Evolutionary conservation across 2,113 vertebrate genomes (phyloP).

Genomic region (Urocitellus parryii): DNA sequence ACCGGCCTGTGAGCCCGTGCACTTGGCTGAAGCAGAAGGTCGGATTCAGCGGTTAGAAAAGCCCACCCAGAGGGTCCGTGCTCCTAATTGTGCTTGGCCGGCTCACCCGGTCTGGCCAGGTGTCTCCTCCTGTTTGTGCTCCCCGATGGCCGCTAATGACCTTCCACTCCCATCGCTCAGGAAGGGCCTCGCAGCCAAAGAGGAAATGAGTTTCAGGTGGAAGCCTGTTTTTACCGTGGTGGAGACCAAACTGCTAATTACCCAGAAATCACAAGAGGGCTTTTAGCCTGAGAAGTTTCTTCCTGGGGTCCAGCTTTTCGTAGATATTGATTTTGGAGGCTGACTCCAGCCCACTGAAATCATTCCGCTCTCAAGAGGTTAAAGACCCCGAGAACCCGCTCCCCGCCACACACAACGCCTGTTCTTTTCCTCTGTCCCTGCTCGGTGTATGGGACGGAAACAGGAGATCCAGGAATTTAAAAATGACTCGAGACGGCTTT

Average conservation of each 20-base stretch:
- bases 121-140: not conserved
- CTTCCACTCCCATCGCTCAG: not conserved
- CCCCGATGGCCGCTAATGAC: not conserved
- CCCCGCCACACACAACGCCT: not conserved
- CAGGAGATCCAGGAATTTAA: not conserved
- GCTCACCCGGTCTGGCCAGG: not conserved
- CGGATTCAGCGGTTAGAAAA: not conserved
- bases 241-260: slow-evolving; percentile 38
- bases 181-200: not conserved
- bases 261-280: slow-evolving; percentile 39
- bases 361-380: not conserved
- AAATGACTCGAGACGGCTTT: not conserved
- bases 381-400: not conserved
- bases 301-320: slow-evolving; percentile 33
- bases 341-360: not conserved
- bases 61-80: accelerated
- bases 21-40: not conserved
- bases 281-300: slow-evolving; percentile 35
- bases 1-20: accelerated
- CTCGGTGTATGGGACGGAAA: not conserved
- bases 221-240: slow-evolving; percentile 1
- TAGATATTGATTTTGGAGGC: slow-evolving; percentile 71
- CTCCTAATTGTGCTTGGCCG: not conserved
- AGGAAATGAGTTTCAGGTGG: slow-evolving; percentile 62
- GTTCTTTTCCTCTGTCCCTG: not conserved